These are phyloP conservation scores for Oxystoma pomonae DNA, from an alignment of 2,888 invertebrate species.

Conservation along the genomic window DNA sequence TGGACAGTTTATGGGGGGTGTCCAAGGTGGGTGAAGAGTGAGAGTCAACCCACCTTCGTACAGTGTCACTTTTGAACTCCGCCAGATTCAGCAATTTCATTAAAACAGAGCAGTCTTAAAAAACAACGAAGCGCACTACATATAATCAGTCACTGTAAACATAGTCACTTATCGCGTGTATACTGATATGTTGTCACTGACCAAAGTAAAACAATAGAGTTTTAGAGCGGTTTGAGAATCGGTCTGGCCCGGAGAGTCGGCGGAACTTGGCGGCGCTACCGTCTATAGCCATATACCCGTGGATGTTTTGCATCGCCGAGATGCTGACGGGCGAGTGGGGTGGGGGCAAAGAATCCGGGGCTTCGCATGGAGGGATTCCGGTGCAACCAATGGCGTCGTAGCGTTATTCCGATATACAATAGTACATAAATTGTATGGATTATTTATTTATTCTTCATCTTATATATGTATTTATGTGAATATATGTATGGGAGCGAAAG, in stretches of 20 bases:
- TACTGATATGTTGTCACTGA: background rate
- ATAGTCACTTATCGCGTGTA: background rate
- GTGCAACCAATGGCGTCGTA: conserved; percentile 37
- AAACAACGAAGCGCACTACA: background rate
- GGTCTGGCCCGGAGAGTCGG: background rate
- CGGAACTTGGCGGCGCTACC: conserved; percentile 37
- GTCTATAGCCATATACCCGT: conserved; percentile 42
- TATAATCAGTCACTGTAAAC: background rate
- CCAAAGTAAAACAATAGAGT: background rate
- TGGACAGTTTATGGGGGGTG: conserved; percentile 46
- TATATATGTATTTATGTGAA: conserved; percentile 50
- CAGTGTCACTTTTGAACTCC: conserved; percentile 57
- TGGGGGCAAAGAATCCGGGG: conserved; percentile 42
- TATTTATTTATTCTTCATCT: conserved; percentile 51
- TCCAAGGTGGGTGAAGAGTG: conserved; percentile 51
- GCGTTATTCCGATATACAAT: conserved; percentile 46
- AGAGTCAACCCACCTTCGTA: conserved; percentile 58
- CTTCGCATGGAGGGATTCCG: conserved; percentile 35
- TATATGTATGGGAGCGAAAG: conserved; percentile 44
- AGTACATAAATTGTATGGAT: conserved; percentile 52
- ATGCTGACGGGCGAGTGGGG: conserved; percentile 39
- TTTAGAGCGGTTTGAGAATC: background rate
- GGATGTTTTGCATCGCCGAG: conserved; percentile 27
- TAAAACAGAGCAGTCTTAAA: background rate
- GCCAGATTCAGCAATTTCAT: conserved; percentile 45